Evolutionary conservation across 2,797 vertebrate genomes (phyloP).

Genomic region (Arctocebus calabarensis): DNA sequence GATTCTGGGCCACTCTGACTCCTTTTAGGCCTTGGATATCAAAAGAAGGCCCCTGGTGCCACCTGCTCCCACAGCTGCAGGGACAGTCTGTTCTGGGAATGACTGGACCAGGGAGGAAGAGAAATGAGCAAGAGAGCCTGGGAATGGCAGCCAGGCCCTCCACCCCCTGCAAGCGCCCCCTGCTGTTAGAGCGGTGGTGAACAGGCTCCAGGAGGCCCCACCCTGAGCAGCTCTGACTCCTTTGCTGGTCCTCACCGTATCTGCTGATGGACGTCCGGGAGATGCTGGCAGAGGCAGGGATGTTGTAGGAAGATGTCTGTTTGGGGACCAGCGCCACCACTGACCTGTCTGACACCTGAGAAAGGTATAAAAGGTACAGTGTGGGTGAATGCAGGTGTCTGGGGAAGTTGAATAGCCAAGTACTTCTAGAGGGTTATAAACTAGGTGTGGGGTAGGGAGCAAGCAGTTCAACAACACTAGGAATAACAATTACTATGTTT

Average conservation of each 20-base stretch:
- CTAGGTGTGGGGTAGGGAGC: fast-evolving
- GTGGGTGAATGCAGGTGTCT: neutral
- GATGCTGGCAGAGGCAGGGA: conserved; percentile 97
- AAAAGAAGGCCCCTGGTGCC: neutral
- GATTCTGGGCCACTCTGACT: neutral
- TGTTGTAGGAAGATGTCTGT: conserved; percentile 99
- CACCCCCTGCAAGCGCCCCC: neutral
- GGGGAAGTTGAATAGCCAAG: neutral
- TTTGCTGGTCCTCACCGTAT: conserved; percentile 92
- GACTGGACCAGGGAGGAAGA: neutral
- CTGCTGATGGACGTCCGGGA: conserved; percentile 97
- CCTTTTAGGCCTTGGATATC: neutral
- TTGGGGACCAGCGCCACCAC: conserved; percentile 98
- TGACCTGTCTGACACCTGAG: conserved; percentile 97
- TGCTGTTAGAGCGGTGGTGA: neutral
- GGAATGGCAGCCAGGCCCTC: neutral
- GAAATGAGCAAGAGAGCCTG: neutral
- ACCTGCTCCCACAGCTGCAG: neutral
- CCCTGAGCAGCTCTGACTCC: too few relatives aligned
- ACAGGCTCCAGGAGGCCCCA: neutral
- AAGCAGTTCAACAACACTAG: neutral
- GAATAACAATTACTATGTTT: neutral
- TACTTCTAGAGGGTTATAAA: neutral
- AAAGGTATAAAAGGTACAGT: neutral
- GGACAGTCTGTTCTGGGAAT: neutral